Evolutionary conservation across 1,140 invertebrate species (phyloP).

Genomic region (Lucilia sericata): DNA sequence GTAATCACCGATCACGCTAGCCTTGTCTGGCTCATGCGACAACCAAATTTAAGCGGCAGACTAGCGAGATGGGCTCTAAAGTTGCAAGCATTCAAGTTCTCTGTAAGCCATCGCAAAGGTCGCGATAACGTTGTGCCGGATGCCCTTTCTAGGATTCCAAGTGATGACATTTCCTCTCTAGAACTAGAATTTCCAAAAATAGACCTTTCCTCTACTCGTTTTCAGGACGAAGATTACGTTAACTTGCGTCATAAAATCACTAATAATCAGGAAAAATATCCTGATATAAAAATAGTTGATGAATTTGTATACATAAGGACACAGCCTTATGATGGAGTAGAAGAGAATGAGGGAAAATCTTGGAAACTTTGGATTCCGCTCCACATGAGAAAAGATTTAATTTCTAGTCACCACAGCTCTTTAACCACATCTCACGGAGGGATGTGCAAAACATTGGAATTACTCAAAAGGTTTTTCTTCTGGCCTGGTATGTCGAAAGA

Average conservation of each 20-base stretch:
- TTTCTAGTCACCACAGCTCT: not conserved
- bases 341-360: not conserved
- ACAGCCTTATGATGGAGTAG: not conserved
- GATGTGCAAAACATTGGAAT: not conserved
- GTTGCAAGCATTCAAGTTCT: conserved; percentile 35
- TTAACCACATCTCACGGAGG: not conserved
- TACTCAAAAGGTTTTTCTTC: conserved; percentile 19
- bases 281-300: conserved; percentile 36
- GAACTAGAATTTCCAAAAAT: not conserved
- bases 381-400: not conserved
- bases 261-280: conserved; percentile 47
- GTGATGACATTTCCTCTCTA: not conserved
- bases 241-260: conserved; percentile 49
- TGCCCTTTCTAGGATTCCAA: conserved; percentile 22
- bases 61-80: too few relatives aligned
- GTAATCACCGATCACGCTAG: too few relatives aligned
- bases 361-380: not conserved
- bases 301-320: not conserved
- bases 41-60: too few relatives aligned
- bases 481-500: conserved; percentile 45
- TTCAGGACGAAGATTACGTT: not conserved
- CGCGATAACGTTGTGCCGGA: conserved; percentile 42
- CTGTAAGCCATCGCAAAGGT: conserved; percentile 41
- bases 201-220: conserved; percentile 14
- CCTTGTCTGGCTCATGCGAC: too few relatives aligned